phyloP scores from a whole-genome alignment of 2,113 vertebrate genomes.

The Nothocercus nigrocapillus region DNA sequence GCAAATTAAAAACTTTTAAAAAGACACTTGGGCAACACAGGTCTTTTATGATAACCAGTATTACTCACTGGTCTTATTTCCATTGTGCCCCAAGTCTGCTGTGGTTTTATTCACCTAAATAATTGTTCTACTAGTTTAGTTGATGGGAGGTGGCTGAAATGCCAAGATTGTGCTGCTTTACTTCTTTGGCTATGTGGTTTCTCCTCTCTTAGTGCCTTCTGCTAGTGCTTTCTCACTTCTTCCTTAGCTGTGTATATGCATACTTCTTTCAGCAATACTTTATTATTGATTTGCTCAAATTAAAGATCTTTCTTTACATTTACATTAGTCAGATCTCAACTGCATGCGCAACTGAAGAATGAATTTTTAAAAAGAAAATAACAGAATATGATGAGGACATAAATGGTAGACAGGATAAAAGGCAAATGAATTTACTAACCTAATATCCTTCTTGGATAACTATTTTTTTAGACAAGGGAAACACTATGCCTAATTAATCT shows the following conservation, averaged over 20 bases:
- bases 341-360: not conserved
- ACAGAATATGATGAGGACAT: not conserved
- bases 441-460: not conserved
- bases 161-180: not conserved
- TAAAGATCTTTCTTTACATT: not conserved
- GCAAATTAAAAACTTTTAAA: not conserved
- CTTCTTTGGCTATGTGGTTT: conserved; percentile 18
- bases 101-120: not conserved
- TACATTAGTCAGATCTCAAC: not conserved
- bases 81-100: not conserved
- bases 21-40: not conserved
- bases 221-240: not conserved
- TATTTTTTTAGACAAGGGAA: not conserved
- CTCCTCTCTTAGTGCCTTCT: not conserved
- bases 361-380: not conserved
- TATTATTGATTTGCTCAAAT: not conserved
- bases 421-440: not conserved
- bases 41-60: not conserved
- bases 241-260: not conserved
- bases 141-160: not conserved
- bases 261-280: not conserved
- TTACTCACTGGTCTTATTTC: not conserved
- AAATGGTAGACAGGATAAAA: not conserved
- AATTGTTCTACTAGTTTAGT: not conserved
- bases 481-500: not conserved